These are phyloP conservation scores for Drosophila pegasa DNA, from an alignment of 2,888 invertebrate species.

Conservation along the genomic window DNA sequence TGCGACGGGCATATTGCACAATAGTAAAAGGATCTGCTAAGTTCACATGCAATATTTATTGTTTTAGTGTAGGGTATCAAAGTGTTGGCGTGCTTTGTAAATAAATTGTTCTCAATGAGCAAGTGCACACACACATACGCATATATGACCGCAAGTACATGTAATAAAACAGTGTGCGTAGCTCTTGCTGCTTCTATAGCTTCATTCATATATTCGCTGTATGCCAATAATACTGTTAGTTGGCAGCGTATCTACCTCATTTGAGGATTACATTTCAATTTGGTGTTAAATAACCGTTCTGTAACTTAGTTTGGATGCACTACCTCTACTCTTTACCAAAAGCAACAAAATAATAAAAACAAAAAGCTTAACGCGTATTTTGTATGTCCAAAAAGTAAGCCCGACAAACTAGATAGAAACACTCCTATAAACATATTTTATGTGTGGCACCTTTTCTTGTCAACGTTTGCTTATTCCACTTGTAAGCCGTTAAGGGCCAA, in stretches of 20 bases:
- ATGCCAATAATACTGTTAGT: not conserved
- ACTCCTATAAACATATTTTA: constrained; percentile 62
- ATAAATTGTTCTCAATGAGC: not conserved
- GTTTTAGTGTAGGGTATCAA: not conserved
- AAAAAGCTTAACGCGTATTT: constrained; percentile 6
- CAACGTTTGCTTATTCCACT: constrained; percentile 59
- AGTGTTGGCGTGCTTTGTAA: not conserved
- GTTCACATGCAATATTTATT: not conserved
- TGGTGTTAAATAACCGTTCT: not conserved
- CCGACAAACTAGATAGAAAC: constrained; percentile 10
- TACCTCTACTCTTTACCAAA: not conserved
- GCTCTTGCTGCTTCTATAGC: not conserved
- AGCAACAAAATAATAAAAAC: not conserved
- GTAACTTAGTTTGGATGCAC: not conserved
- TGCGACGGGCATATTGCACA: no score
- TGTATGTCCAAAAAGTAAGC: constrained; percentile 9
- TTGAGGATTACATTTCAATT: not conserved
- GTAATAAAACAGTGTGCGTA: not conserved
- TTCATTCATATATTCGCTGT: not conserved
- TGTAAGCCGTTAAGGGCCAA: constrained; percentile 64
- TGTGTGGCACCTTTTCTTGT: constrained; percentile 62
- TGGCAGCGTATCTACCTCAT: not conserved
- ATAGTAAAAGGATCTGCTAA: not conserved
- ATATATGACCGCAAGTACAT: not conserved
- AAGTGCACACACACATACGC: not conserved